These are phyloP conservation scores for Momotus momota DNA, from an alignment of 2,797 vertebrate genomes.

Conservation along the genomic window DNA sequence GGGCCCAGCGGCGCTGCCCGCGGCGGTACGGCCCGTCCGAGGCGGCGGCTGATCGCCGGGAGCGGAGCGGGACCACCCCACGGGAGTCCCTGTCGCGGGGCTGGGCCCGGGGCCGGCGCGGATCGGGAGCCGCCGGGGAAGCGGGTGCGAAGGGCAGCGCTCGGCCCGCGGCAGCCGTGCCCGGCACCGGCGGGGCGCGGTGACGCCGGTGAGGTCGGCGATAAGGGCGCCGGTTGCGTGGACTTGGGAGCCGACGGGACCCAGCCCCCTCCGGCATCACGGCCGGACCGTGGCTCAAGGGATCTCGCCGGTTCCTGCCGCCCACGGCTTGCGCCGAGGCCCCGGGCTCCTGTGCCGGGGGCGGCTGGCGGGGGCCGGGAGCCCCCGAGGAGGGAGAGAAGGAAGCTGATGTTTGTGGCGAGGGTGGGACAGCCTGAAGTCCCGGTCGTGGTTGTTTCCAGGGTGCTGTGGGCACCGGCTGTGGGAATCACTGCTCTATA, in stretches of 20 bases:
- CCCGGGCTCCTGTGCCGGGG: too few relatives aligned
- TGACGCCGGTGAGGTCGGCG: not conserved
- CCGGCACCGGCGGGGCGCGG: not conserved
- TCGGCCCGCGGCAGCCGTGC: not conserved
- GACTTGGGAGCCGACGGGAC: not conserved
- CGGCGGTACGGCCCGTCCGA: not conserved
- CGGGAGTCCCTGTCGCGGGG: not conserved
- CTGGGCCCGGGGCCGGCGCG: too few relatives aligned
- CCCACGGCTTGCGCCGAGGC: too few relatives aligned
- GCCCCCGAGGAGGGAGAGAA: not conserved
- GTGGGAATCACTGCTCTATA: conserved; percentile 3
- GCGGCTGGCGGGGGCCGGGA: too few relatives aligned
- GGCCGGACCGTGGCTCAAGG: too few relatives aligned
- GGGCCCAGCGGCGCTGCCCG: not conserved
- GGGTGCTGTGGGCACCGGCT: not conserved
- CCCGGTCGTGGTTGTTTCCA: not conserved
- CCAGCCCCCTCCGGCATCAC: too few relatives aligned
- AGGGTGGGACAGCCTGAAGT: not conserved
- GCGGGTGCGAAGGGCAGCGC: not conserved
- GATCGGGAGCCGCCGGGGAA: not conserved
- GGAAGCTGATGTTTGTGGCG: fast-evolving
- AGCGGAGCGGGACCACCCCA: not conserved
- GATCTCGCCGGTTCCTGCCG: too few relatives aligned
- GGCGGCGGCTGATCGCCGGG: not conserved
- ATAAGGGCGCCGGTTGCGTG: not conserved